Evolutionary conservation across 2,888 invertebrate genomes (phyloP).

Genomic region (Formica aserva): DNA sequence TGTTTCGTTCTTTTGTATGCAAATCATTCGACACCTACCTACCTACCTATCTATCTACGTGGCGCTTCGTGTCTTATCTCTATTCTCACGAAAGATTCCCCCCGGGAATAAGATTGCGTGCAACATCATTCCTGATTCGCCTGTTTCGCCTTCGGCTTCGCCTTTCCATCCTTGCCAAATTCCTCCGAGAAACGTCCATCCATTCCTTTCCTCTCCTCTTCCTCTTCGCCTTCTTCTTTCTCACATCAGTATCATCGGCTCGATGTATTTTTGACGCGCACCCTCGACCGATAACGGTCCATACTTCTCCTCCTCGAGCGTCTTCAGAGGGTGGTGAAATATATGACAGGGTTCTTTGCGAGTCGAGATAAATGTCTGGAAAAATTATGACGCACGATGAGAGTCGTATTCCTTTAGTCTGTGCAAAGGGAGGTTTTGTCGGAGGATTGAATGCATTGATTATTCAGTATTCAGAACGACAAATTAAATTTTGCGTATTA

Average conservation of each 20-base stretch:
- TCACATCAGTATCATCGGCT: slow-evolving; percentile 45
- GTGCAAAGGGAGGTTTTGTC: background rate
- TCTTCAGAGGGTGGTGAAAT: slow-evolving; percentile 52
- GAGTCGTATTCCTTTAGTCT: background rate
- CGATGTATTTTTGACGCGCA: slow-evolving; percentile 72
- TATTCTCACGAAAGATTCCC: slow-evolving; percentile 70
- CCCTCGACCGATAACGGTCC: slow-evolving; percentile 66
- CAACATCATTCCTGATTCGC: slow-evolving; percentile 62
- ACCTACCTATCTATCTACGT: slow-evolving; percentile 65
- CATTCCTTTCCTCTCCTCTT: slow-evolving; percentile 24
- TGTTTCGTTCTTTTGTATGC: slow-evolving; percentile 75
- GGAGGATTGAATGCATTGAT: slow-evolving; percentile 30
- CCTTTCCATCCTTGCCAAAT: slow-evolving; percentile 36
- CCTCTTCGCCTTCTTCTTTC: background rate
- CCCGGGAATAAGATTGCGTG: slow-evolving; percentile 76
- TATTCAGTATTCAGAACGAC: background rate
- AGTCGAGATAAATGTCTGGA: slow-evolving; percentile 46
- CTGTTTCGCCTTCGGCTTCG: slow-evolving; percentile 42
- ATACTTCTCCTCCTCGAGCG: slow-evolving; percentile 38
- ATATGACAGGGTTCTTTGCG: slow-evolving; percentile 22
- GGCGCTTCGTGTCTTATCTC: slow-evolving; percentile 80
- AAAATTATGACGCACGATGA: slow-evolving; percentile 48
- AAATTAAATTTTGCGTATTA: slow-evolving; percentile 40
- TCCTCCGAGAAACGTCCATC: slow-evolving; percentile 58
- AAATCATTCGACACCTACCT: slow-evolving; percentile 78